phyloP scores from a whole-genome alignment of 2,113 vertebrate species.

The Enhydra lutris region DNA sequence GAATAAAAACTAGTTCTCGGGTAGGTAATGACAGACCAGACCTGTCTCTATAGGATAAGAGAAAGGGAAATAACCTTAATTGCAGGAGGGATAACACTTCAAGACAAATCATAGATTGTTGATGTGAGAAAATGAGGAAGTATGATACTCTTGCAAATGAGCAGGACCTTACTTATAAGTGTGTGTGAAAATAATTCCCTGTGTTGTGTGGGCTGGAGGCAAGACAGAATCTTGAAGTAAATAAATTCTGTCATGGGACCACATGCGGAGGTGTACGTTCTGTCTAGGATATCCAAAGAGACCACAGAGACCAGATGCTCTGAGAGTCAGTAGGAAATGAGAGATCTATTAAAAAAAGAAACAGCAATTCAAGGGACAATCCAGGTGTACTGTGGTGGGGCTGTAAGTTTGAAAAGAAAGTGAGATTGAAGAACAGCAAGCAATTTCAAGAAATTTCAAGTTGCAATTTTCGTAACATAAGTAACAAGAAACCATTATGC shows the following conservation, averaged over 20 bases:
- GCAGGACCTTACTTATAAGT: not conserved
- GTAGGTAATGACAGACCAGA: slow-evolving; percentile 34
- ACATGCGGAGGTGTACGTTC: not conserved
- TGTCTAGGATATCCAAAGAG: not conserved
- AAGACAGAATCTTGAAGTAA: slow-evolving; percentile 13
- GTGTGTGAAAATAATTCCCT: not conserved
- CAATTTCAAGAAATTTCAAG: slow-evolving; percentile 13
- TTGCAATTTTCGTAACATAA: not conserved
- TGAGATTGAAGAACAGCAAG: not conserved
- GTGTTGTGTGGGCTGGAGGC: not conserved
- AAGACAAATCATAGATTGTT: slow-evolving; percentile 42
- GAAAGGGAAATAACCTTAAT: not conserved
- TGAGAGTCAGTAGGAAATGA: not conserved
- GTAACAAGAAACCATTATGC: not conserved
- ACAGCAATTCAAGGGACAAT: not conserved
- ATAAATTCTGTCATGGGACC: not conserved
- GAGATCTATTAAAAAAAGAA: not conserved
- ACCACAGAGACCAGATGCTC: not conserved
- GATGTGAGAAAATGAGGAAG: slow-evolving; percentile 41
- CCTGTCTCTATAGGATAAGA: not conserved
- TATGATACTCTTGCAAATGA: slow-evolving; percentile 11
- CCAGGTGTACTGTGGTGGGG: not conserved
- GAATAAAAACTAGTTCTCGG: not conserved
- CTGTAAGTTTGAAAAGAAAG: not conserved
- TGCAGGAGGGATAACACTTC: not conserved